A percentile compares a stretch with the other conserved stretches of the same genome.
These are phyloP conservation scores for Mythimna vitellina DNA, from an alignment of 2,888 invertebrate genomes.

Conservation along the genomic window DNA sequence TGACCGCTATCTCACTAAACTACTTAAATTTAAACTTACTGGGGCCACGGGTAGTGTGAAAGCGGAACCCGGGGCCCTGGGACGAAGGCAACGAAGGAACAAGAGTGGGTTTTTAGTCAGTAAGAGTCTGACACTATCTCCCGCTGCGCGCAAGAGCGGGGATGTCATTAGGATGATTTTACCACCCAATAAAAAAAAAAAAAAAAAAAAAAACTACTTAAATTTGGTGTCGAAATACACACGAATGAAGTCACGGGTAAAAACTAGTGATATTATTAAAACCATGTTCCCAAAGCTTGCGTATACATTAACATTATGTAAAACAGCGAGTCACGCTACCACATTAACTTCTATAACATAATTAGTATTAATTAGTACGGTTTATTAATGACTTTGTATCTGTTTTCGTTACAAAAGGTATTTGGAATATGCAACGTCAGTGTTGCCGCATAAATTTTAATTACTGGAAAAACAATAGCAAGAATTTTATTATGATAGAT, in stretches of 20 bases:
- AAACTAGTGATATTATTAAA: conserved; percentile 13
- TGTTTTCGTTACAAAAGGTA: conserved; percentile 73
- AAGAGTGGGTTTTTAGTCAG: too few species aligned
- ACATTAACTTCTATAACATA: conserved; percentile 78
- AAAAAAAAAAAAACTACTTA: too few species aligned
- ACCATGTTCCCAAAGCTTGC: conserved; percentile 30
- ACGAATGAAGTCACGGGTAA: background rate
- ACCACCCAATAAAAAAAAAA: too few species aligned
- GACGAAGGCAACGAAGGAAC: too few species aligned
- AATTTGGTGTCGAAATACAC: background rate
- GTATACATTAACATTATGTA: conserved; percentile 35
- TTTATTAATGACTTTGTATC: conserved; percentile 74
- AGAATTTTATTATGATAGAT: conserved; percentile 6
- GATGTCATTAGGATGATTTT: too few species aligned
- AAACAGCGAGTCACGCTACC: conserved; percentile 79
- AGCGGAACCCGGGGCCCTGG: too few species aligned
- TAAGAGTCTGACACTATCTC: too few species aligned
- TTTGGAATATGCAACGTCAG: conserved; percentile 70
- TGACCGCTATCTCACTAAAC: too few species aligned
- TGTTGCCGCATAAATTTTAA: conserved; percentile 72
- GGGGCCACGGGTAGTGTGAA: too few species aligned
- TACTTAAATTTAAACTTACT: too few species aligned
- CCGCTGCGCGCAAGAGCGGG: too few species aligned
- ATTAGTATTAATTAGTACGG: conserved; percentile 84
- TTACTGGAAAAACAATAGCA: conserved; percentile 60